Conservation (phyloP, 2,797 vertebrate species). For the Phataginus tricuspis region DNA sequence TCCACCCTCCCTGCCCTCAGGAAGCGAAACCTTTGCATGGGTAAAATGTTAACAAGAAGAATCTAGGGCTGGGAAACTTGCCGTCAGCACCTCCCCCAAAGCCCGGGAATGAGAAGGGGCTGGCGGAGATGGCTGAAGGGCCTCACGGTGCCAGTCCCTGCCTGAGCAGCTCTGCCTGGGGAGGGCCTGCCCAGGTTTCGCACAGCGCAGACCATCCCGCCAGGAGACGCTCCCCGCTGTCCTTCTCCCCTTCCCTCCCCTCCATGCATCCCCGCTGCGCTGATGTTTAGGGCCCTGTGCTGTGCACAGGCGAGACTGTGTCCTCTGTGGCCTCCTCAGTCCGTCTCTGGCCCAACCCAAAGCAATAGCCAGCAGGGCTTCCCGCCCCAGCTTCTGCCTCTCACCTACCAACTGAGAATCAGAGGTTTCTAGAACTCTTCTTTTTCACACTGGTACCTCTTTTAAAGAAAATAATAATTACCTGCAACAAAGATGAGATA, state of each 20-base stretch:
- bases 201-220: not conserved
- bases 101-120: not conserved
- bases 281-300: no score
- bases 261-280: not conserved
- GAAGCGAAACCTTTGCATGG: not conserved
- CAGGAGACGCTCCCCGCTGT: no score
- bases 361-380: not conserved
- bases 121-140: rapidly evolving
- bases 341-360: not conserved
- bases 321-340: not conserved
- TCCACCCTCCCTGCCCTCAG: not conserved
- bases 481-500: not conserved
- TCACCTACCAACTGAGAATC: not conserved
- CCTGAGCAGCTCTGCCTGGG: rapidly evolving
- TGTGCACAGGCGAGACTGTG: not conserved
- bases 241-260: not conserved
- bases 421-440: not conserved
- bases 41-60: not conserved
- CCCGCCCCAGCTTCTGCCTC: not conserved
- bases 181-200: not conserved
- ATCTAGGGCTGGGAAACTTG: rapidly evolving
- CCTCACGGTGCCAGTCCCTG: rapidly evolving
- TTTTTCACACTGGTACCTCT: not conserved
- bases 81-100: no score
- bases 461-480: not conserved